phyloP scores from a whole-genome alignment of 2,888 invertebrate genomes.

The Unio pictorum region DNA sequence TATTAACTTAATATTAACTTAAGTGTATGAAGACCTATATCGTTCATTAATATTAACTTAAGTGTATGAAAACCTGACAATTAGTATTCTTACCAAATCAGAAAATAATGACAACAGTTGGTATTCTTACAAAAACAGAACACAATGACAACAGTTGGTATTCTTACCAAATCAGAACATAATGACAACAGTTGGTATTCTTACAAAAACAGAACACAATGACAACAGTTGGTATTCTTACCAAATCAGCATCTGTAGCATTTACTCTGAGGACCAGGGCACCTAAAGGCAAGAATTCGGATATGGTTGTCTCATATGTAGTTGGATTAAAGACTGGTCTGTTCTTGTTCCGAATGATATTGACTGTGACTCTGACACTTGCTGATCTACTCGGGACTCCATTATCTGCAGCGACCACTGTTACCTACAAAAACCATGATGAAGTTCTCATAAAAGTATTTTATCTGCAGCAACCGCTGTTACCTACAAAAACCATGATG shows the following conservation, averaged over 20 bases:
- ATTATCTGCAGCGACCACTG: slow-evolving; percentile 37
- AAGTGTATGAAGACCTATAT: too few species aligned
- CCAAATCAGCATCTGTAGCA: slow-evolving; percentile 46
- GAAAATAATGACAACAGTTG: too few species aligned
- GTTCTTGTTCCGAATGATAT: slow-evolving; percentile 54
- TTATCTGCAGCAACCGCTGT: not conserved
- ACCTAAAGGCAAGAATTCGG: slow-evolving; percentile 33
- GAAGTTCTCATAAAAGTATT: not conserved
- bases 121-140: too few species aligned
- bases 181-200: too few species aligned
- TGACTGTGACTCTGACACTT: slow-evolving; percentile 46
- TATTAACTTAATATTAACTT: too few species aligned
- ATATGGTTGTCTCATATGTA: slow-evolving; percentile 39
- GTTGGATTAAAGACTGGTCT: slow-evolving; percentile 49
- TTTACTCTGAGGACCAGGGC: slow-evolving; percentile 34
- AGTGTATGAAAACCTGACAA: too few species aligned
- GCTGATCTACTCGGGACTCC: slow-evolving; percentile 34
- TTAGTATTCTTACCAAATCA: too few species aligned
- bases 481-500: slow-evolving; percentile 13
- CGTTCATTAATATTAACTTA: too few species aligned
- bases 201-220: too few species aligned
- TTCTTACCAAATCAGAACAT: too few species aligned
- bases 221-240: slow-evolving; percentile 10
- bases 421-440: slow-evolving; percentile 26
- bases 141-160: too few species aligned